phyloP scores from a whole-genome alignment of 2,797 vertebrate species.

The Pseudochaenichthys georgianus region DNA sequence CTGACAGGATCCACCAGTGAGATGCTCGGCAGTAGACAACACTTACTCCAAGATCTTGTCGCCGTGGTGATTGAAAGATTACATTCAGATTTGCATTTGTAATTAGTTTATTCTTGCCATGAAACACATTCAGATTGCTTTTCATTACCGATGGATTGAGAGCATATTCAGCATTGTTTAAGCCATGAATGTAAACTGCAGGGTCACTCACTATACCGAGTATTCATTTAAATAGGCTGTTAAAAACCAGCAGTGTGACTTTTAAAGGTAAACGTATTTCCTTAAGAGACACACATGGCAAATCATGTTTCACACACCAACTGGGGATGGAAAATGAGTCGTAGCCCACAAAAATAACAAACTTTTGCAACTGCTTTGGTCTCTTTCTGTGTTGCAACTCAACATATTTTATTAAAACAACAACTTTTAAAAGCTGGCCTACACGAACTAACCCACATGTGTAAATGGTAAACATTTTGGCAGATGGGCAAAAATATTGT shows the following conservation, averaged over 20 bases:
- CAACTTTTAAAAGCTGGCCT: not conserved
- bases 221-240: not conserved
- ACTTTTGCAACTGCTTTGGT: conserved; percentile 2
- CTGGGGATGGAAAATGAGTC: conserved; percentile 12
- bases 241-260: not conserved
- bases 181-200: conserved; percentile 6
- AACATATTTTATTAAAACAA: conserved; percentile 1
- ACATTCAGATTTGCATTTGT: not conserved
- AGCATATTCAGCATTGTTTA: conserved; percentile 1
- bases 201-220: not conserved
- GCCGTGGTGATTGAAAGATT: conserved; percentile 3
- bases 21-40: conserved; percentile 42
- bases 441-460: not conserved
- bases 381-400: not conserved
- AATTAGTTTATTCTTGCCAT: no score
- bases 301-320: not conserved
- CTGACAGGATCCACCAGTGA: conserved; percentile 65
- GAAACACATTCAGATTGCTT: no score
- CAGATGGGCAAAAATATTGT: not conserved
- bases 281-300: conserved; percentile 7
- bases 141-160: not conserved
- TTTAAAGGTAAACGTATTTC: not conserved
- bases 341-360: conserved; percentile 1
- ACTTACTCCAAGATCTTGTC: conserved; percentile 4
- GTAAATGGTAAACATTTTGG: not conserved